Evolutionary conservation across 2,113 vertebrate genomes (phyloP).

Genomic region (Cynopterus brachyotis): DNA sequence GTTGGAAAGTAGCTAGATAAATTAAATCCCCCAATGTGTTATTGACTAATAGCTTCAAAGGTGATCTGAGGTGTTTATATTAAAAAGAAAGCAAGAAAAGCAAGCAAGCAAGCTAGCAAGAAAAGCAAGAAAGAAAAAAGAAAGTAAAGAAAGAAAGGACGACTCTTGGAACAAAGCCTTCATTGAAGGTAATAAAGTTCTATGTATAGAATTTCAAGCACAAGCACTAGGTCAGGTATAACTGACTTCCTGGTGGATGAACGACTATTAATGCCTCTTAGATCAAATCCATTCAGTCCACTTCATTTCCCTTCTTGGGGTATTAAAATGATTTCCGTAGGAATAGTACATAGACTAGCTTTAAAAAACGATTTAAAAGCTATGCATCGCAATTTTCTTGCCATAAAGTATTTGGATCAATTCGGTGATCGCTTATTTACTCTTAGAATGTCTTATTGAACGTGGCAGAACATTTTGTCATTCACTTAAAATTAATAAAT

Average conservation of each 20-base stretch:
- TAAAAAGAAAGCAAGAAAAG: background rate
- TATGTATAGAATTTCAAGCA: background rate
- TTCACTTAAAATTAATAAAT: background rate
- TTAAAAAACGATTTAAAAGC: background rate
- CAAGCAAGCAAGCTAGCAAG: too few relatives aligned
- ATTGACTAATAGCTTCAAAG: background rate
- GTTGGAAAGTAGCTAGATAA: background rate
- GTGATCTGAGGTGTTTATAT: background rate
- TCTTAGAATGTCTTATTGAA: background rate
- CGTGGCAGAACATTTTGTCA: background rate
- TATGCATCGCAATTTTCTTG: constrained; percentile 16
- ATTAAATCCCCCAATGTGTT: background rate
- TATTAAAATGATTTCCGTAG: background rate
- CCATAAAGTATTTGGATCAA: background rate
- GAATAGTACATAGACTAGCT: background rate
- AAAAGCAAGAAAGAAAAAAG: background rate
- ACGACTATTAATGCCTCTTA: background rate
- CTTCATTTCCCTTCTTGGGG: background rate
- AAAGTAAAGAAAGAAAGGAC: too few relatives aligned
- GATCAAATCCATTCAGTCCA: background rate
- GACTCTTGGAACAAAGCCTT: background rate
- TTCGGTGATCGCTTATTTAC: background rate
- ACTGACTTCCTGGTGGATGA: background rate
- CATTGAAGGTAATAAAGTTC: background rate
- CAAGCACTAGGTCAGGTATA: background rate